Conservation (phyloP, 1,140 invertebrate genomes). For the Ceratina japonica region DNA sequence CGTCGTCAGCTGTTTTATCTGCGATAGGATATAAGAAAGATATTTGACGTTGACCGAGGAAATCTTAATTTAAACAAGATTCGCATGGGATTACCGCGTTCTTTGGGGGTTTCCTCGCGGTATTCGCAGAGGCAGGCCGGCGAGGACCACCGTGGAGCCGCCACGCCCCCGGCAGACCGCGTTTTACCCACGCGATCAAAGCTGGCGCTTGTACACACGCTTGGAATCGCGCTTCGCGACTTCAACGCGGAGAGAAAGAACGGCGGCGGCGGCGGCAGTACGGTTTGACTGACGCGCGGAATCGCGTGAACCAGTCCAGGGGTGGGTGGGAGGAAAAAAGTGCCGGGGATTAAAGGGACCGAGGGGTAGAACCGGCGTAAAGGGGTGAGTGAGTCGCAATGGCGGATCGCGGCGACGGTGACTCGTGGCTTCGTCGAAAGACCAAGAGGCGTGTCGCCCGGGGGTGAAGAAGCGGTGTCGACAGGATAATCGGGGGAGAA, state of each 20-base stretch:
- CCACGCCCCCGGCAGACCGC: constrained; percentile 72
- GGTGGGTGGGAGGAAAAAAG: constrained; percentile 13
- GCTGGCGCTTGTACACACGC: constrained; percentile 38
- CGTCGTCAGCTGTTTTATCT: too few relatives aligned
- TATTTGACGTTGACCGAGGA: too few relatives aligned
- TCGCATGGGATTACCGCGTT: neutral
- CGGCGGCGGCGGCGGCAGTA: constrained; percentile 17
- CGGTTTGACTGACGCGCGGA: constrained; percentile 16
- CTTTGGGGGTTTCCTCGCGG: neutral
- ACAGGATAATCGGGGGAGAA: constrained; percentile 69
- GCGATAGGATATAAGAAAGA: too few relatives aligned
- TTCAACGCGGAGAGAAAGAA: constrained; percentile 34
- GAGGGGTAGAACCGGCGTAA: neutral
- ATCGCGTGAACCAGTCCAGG: constrained; percentile 10
- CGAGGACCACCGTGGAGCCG: constrained; percentile 77
- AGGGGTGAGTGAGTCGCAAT: constrained; percentile 39
- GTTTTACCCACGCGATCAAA: constrained; percentile 41
- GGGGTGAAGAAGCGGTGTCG: constrained; percentile 69
- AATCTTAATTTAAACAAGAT: neutral
- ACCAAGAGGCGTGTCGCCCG: constrained; percentile 26
- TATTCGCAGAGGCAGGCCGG: constrained; percentile 64
- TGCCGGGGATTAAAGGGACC: constrained; percentile 27
- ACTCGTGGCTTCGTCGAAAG: constrained; percentile 26
- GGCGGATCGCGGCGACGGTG: constrained; percentile 39
- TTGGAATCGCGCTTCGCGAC: constrained; percentile 27